Conservation (phyloP, 2,888 invertebrate species). For the Pyrrhia umbra region DNA sequence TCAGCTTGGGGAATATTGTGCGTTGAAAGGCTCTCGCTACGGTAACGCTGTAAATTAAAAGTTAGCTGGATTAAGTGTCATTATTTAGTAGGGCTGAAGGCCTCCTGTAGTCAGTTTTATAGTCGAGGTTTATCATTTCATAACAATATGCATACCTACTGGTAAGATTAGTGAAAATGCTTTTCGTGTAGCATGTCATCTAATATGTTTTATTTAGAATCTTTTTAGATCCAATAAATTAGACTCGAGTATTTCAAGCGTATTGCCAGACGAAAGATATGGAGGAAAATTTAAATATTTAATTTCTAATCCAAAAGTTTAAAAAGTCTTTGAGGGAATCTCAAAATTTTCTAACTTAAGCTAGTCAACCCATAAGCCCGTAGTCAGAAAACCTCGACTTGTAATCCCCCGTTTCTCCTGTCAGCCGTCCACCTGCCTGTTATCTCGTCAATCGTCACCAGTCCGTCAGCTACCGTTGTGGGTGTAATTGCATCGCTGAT, state of each 20-base stretch:
- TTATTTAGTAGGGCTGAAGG: constrained; percentile 44
- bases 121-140: not conserved
- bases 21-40: constrained; percentile 47
- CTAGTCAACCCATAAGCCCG: not conserved
- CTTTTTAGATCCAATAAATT: too few species aligned
- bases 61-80: constrained; percentile 45
- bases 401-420: not conserved
- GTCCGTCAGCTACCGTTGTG: constrained; percentile 4
- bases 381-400: not conserved
- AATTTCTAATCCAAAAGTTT: too few species aligned
- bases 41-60: constrained; percentile 52
- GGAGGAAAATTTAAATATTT: too few species aligned
- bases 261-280: too few species aligned
- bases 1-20: constrained; percentile 56
- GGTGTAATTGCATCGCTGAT: constrained; percentile 35
- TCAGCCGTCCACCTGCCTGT: constrained; percentile 28
- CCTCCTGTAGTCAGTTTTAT: constrained; percentile 15
- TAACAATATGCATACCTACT: too few species aligned
- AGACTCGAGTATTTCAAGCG: too few species aligned
- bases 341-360: not conserved
- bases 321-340: not conserved
- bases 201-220: too few species aligned
- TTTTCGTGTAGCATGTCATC: too few species aligned
- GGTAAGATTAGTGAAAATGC: too few species aligned
- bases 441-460: constrained; percentile 29